Evolutionary conservation across 2,888 invertebrate genomes (phyloP), one percentile per base, ranked within the genome.

Genomic region (Drosophila sordidula): DNA sequence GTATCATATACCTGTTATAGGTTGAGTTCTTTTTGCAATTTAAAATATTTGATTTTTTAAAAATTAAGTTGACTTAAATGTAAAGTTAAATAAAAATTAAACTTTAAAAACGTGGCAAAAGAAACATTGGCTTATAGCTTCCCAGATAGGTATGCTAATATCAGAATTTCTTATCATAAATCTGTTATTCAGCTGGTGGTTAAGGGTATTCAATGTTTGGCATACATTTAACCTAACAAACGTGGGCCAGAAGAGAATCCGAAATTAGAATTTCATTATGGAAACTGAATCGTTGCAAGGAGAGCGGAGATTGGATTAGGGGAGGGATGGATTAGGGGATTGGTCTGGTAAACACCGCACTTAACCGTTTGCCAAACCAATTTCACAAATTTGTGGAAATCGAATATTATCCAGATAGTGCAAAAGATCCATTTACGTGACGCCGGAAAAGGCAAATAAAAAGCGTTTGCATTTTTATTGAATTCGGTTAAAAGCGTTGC

Each of bases 371-470:
- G 59, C 49, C 64, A 81, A 85, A 75, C 66, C 79, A 75, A 87
- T 85, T 81, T 80, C 9, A 59, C 51, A 72, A 46, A 61, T 67
- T 70, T 75, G 69, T 57, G 46, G 56, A 73, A 68, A 88, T 75
- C 83, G 80, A 86, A 83, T 80, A 81, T 81, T 75, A 72, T 85
- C 56, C 50, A 50, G 71, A 79, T 82, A 88, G 84, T 79, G 83
- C 65, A 71, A 75, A 73, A 83, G 83, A 88, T 88, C 84, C 82
- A 76, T 86, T 82, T 88, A 88, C 89, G 89, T 86, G 87, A 76
- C 70, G 63, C 63, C 64, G 73, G 76, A 73, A 69, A 70, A 83
- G 72, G 76, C 87, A 86, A 86, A 85, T 88, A 86, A 73, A 75
- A 77, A 70, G 62, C 68, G 70, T 80, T 76, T 83, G 56, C 71